phyloP scores from a whole-genome alignment of 2,113 vertebrate genomes.

The Steatornis caripensis region DNA sequence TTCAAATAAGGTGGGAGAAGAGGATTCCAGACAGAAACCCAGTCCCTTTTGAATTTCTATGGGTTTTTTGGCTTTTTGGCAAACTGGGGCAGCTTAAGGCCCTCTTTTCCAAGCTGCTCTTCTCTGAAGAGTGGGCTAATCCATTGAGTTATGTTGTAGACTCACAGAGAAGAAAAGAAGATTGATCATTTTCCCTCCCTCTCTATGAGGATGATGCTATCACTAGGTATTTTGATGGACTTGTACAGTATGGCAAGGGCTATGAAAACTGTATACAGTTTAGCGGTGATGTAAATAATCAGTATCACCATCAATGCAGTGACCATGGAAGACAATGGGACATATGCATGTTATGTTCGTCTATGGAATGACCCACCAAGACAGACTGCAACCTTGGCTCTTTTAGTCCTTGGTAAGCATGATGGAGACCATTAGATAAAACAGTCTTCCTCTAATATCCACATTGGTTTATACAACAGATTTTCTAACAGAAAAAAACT shows the following conservation, averaged over 20 bases:
- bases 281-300: background rate
- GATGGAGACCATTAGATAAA: background rate
- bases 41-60: background rate
- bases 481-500: background rate
- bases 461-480: rapidly evolving
- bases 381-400: conserved; percentile 16
- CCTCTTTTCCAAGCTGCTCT: background rate
- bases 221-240: background rate
- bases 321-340: conserved; percentile 81
- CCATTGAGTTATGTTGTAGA: rapidly evolving
- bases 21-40: background rate
- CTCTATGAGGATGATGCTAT: conserved; percentile 64
- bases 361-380: conserved; percentile 57
- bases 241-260: background rate
- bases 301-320: conserved; percentile 67
- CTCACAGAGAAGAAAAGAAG: background rate
- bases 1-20: background rate
- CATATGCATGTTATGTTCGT: conserved; percentile 71
- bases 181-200: background rate
- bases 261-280: conserved; percentile 70
- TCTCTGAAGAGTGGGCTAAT: background rate
- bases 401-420: conserved; percentile 85
- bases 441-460: background rate
- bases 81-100: background rate
- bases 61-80: background rate